Evolutionary conservation across 2,888 invertebrate species (phyloP), one percentile per base, ranked within the genome.

Genomic region (Petrophora chlorosata): DNA sequence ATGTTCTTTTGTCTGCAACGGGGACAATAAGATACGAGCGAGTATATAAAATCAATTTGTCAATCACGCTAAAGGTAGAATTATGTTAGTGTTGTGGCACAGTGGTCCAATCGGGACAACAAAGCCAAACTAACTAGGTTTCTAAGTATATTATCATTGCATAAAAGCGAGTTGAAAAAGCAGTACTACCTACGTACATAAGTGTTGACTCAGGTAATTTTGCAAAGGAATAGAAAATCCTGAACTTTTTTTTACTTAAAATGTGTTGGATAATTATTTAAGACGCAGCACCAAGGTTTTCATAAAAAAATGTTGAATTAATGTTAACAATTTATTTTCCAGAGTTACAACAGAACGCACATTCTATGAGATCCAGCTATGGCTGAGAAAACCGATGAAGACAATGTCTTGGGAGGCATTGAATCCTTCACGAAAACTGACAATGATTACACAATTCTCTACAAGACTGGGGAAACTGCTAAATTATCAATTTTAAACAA

Each of bases 401-500:
- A 46, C 9, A 40, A 39, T 8, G 43, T 57, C 35, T 14, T 85
- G 5, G 73, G 78, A 33, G 64, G 63, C 3, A 77, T 89, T 34
- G 36, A 47, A 17, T 61, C 62, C 4, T 65, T 88, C 16, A 44
- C 53, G n/a, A 90, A 86, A 67, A 57, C 65, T 1, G 65, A 77
- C 5, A 65, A 56, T 5, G 68, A 76, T 47, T 89, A 72, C 52
- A 45, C 59, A 7, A 75, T 89, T 36, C 40, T 70, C 39, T 89
- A 83, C 58, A 47, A 57, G 48, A 77, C 77, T 2, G 78, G 78
- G 2, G 85, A 87, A 73, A 42, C 56, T 12, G 82, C 81, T 1
- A 76, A 67, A 54, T 53, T 90, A 13, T 66, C 78, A 43, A 79
- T 90, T 46, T 58, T 88, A 22, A 87, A 85, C 54, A 70, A 71